Percentiles rank a stretch among this genome's conserved stretches.
Conservation (phyloP, 2,888 invertebrate genomes). For the Penaeus monodon region DNA sequence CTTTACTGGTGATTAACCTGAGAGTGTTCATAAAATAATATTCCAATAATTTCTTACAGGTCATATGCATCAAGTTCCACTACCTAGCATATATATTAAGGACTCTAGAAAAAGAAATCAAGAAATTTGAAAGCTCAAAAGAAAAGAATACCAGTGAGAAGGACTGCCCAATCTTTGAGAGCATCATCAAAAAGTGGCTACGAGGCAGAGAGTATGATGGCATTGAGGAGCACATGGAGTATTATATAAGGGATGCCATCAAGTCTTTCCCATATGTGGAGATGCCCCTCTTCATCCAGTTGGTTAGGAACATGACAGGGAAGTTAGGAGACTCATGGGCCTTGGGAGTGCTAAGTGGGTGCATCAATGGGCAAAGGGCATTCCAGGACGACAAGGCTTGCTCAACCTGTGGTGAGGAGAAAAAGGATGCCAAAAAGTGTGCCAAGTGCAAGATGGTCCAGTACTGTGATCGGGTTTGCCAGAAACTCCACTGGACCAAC, state of each 20-base stretch:
- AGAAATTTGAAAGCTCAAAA: slow-evolving; percentile 31
- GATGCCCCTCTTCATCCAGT: slow-evolving; percentile 63
- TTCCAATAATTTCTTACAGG: slow-evolving; percentile 42
- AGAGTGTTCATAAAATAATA: background rate
- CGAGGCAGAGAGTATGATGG: slow-evolving; percentile 51
- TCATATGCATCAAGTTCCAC: slow-evolving; percentile 62
- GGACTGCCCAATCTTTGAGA: slow-evolving; percentile 51
- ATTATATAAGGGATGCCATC: slow-evolving; percentile 60
- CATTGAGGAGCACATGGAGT: slow-evolving; percentile 58
- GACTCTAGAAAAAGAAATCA: slow-evolving; percentile 54
- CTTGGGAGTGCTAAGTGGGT: slow-evolving; percentile 54
- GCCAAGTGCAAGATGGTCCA: slow-evolving; percentile 58
- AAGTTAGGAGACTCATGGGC: slow-evolving; percentile 47
- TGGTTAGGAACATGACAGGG: slow-evolving; percentile 53
- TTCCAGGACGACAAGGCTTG: slow-evolving; percentile 60
- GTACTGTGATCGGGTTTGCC: slow-evolving; percentile 58
- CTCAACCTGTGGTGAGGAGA: slow-evolving; percentile 50
- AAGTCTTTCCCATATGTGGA: slow-evolving; percentile 62
- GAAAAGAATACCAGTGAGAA: slow-evolving; percentile 15
- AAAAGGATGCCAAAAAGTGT: slow-evolving; percentile 47
- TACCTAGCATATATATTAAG: slow-evolving; percentile 58
- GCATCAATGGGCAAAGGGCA: slow-evolving; percentile 62
- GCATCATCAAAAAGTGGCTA: slow-evolving; percentile 59
- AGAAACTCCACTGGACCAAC: slow-evolving; percentile 61
- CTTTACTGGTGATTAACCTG: no score